Evolutionary conservation across 1,140 invertebrate genomes (phyloP), one percentile per base, ranked within the genome.

Genomic region (Teleopsis dalmanni): DNA sequence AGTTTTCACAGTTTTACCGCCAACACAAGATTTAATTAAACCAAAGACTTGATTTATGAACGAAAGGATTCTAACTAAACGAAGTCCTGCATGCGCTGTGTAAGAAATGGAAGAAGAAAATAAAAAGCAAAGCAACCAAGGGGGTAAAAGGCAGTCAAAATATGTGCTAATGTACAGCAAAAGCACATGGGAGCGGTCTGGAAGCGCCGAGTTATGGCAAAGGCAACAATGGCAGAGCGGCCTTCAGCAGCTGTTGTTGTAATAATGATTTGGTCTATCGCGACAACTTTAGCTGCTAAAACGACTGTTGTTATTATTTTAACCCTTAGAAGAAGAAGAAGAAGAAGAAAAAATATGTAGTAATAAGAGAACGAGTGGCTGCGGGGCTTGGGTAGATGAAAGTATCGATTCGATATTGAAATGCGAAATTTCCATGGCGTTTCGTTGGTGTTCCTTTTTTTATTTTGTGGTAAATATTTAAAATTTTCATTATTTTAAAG

Each of bases 31-130:
- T 67, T 67, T 67, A 67, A 67, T 67, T 67, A 67, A 67, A 67
- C 64, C 64, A 64, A 67, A 64, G 64, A 67, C 64, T 67, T 67
- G 64, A 67, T 67, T 67, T 67, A 67, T 67, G 64, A 66, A 62
- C 61, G 64, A 67, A 67, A 67, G 64, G 64, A 67, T 67, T 67
- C 61, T 57, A 59, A 58, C 46, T 19, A 36, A 29, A 16, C n/a
- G 40, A 27, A 13, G 7, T 13, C 7, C 13, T 13, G 27, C 27
- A 13, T 29, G 14, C 14, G 45, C 5, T 8, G 35, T 10, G 35
- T 31, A 16, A 46, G 33, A 46, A 46, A 22, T 13, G 19, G 13
- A 33, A n/a, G 4, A 36, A 26, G 3, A 43, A 14, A 11, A 31
- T 6, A 10, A 36, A 18, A 36, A 36, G 14, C 11, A 16, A 36